Evolutionary conservation across 2,113 vertebrate species (phyloP), one percentile per base, ranked within the genome.

Genomic region (Crocuta crocuta): DNA sequence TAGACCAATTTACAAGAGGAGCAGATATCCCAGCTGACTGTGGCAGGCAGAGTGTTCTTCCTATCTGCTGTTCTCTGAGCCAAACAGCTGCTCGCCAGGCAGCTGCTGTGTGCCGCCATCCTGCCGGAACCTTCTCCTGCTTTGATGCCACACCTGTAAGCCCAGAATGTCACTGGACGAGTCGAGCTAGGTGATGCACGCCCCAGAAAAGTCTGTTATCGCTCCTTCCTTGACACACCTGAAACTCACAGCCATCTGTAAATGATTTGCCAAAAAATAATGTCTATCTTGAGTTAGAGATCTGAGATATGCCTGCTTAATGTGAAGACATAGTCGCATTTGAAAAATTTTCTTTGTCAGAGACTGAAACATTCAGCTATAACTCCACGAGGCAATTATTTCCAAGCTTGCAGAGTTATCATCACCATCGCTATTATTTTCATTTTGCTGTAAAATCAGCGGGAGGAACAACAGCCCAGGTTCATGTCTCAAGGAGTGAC

Each of bases 1-100:
- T 79, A 97, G 95, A 93, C 53, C 68, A 70, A 35, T 96, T 93
- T 96, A 91, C 96, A 95, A 80, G 97, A 94, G 93, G 83, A 97
- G 96, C 93, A 93, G 96, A 43, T 95, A 39, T 19, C 50, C 43
- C 91, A 96, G 97, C 96, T 94, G 97, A 94, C 48, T 19, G 76
- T 24, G 71, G 94, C 94, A 82, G 93, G 70, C 80, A 39, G 70
- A 86, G 65, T 10, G 23, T 63, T 93, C 79, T 76, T 96, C 35
- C 65, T 94, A 1, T 80, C 96, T 89, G 76, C 65, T 4, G 7
- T 48, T 58, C 39, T 91, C 91, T 17, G 53, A 91, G 93, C 66
- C 73, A 45, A 94, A 63, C 97, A 98, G 88, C 97, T 98, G 97
- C 50, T 97, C n/a, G 8, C 53, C 65, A 45, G 45, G 48, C 95